Evolutionary conservation across 53 echinoderm and acorn worm species (phyloP), one percentile per base, ranked within the genome.

Genomic region (Echinarachnius parma): DNA sequence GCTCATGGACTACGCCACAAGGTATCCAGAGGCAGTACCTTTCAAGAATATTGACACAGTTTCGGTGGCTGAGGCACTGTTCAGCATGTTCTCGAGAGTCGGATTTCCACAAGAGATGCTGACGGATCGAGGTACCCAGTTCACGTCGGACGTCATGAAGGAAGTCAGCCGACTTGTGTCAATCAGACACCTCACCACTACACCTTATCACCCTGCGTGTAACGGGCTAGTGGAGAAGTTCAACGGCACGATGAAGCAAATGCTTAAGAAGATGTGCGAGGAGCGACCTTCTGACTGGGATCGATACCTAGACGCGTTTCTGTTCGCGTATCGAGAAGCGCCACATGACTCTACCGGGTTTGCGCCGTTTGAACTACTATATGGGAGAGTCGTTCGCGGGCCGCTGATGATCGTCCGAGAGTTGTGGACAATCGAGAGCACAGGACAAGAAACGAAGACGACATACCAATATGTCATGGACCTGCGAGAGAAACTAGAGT

Each of bases 191-290:
- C 24, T 67, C 18, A 83, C 68, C 21, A 83, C 83, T 19, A 77
- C 77, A 0, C 69, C 69, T 0, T 77, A 83, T 25, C 83, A 76
- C 34, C 77, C 60, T 1, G 56, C 56, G 3, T 65, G 66, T 11
- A 76, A 83, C 28, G 83, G 83, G 9, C 59, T 77, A 11, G 84
- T 83, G 16, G 78, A 83, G 52, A 56, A 61, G 21, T 83, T 83
- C 30, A 69, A 78, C 32, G 71, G 71, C 3, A 83, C 84, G 1
- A 39, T 77, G 16, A 83, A 83, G 31, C 29, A 16, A 11, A 83
- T 83, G 83, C 26, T 83, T 24, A 83, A 83, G 69, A 60, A 61
- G 24, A 68, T 83, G 49, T 78, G 84, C 28, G 77, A 65, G 19
- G 84, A 83, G 37, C 26, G 70, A 22, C 84, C 78, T 9, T 15